phyloP scores from a whole-genome alignment of 92 coral and sea anemone genomes.

The Porites evermanni region DNA sequence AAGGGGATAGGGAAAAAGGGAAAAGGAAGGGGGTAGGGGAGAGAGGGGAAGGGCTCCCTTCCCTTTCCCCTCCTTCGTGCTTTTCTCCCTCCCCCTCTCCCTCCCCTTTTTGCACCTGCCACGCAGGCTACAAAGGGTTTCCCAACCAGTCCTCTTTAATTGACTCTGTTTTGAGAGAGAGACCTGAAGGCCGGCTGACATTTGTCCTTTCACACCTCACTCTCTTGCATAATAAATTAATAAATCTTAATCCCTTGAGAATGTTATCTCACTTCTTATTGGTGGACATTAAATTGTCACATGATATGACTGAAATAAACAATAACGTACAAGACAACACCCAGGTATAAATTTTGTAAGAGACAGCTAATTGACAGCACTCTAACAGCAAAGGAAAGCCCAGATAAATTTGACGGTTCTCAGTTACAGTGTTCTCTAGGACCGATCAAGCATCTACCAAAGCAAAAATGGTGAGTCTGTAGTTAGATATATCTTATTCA shows the following conservation, averaged over 20 bases:
- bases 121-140: no score
- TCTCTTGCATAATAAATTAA: not conserved
- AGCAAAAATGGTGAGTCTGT: slow-evolving; percentile 20
- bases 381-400: not conserved
- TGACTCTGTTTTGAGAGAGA: no score
- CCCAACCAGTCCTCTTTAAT: no score
- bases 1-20: no score
- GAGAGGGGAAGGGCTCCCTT: no score
- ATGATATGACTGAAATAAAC: not conserved
- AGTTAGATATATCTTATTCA: not conserved
- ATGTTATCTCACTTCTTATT: not conserved
- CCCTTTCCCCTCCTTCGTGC: no score
- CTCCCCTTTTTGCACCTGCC: no score
- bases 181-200: no score
- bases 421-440: slow-evolving; percentile 46
- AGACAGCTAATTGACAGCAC: not conserved
- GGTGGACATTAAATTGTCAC: not conserved
- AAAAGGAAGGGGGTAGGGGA: no score
- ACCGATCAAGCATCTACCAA: not conserved
- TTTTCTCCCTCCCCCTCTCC: no score
- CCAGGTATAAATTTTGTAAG: not conserved
- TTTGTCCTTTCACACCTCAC: no score
- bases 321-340: not conserved
- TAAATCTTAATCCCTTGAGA: not conserved
- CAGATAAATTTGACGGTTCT: not conserved